These are phyloP conservation scores for Sabellastarte sp. DNA, from an alignment of 2,888 invertebrate species.

Conservation along the genomic window DNA sequence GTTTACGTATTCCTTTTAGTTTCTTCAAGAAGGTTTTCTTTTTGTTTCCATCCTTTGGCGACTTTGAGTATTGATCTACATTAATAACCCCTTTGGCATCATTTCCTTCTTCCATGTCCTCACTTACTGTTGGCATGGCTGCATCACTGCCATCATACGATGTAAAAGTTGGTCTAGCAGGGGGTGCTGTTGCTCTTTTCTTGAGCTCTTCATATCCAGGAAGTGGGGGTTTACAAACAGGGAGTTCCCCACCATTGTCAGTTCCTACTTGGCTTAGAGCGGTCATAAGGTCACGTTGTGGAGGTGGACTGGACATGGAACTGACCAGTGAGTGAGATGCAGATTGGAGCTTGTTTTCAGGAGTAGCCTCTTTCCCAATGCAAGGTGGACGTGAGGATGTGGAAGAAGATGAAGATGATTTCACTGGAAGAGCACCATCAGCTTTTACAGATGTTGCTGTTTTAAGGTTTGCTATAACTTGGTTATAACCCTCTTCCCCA, in stretches of 20 bases:
- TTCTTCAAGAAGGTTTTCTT: background rate
- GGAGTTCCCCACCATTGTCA: too few relatives aligned
- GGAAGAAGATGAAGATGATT: background rate
- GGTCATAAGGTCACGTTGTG: background rate
- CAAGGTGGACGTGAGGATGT: background rate
- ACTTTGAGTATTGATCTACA: background rate
- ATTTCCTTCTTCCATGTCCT: background rate
- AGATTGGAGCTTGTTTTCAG: background rate
- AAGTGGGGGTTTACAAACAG: too few relatives aligned
- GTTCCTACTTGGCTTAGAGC: too few relatives aligned
- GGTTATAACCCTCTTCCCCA: background rate
- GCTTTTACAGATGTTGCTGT: too few relatives aligned
- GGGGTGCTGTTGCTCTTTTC: background rate
- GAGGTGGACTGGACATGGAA: background rate
- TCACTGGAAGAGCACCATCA: background rate
- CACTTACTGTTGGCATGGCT: background rate
- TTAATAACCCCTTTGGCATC: background rate
- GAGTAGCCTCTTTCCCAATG: background rate
- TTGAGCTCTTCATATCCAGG: too few relatives aligned
- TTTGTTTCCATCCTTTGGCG: background rate
- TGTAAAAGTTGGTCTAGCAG: background rate
- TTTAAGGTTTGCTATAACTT: too few relatives aligned
- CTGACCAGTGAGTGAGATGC: background rate
- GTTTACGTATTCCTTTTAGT: conserved; percentile 3
- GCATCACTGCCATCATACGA: background rate